Conservation (phyloP, 2,113 vertebrate genomes). For the Macaca mulatta region DNA sequence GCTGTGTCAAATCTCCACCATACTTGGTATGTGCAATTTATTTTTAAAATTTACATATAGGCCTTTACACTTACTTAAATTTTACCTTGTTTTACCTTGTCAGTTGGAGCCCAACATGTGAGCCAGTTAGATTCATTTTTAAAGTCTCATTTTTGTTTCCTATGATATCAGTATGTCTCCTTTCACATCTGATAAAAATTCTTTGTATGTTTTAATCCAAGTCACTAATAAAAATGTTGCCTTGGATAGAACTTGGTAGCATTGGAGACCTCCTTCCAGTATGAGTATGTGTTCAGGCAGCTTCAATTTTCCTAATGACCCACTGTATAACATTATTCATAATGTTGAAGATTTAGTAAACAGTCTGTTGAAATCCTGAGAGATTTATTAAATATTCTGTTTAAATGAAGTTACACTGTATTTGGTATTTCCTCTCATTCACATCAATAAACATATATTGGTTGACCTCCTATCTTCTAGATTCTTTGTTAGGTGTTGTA, state of each 20-base stretch:
- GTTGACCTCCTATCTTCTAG: not conserved
- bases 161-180: not conserved
- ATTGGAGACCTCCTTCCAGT: not conserved
- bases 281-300: not conserved
- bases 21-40: slow-evolving; percentile 1
- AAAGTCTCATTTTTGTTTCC: not conserved
- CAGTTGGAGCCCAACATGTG: slow-evolving; percentile 16
- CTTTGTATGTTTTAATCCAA: slow-evolving; percentile 28
- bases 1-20: not conserved
- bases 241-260: not conserved
- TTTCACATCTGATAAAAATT: not conserved
- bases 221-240: slow-evolving; percentile 34
- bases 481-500: not conserved
- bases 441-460: slow-evolving; percentile 19
- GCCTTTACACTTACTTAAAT: slow-evolving; percentile 25
- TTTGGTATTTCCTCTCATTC: slow-evolving; percentile 23
- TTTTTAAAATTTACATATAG: slow-evolving; percentile 47
- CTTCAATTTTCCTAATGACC: slow-evolving; percentile 40
- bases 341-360: slow-evolving; percentile 18
- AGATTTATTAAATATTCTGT: not conserved
- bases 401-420: slow-evolving; percentile 16
- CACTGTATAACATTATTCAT: slow-evolving; percentile 49
- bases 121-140: slow-evolving; percentile 2
- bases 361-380: not conserved
- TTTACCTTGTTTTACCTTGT: slow-evolving; percentile 4